A percentile compares a stretch with the other conserved stretches of the same genome.
Evolutionary conservation across 2,797 vertebrate genomes (phyloP).

Genomic region (Florisuga fusca): DNA sequence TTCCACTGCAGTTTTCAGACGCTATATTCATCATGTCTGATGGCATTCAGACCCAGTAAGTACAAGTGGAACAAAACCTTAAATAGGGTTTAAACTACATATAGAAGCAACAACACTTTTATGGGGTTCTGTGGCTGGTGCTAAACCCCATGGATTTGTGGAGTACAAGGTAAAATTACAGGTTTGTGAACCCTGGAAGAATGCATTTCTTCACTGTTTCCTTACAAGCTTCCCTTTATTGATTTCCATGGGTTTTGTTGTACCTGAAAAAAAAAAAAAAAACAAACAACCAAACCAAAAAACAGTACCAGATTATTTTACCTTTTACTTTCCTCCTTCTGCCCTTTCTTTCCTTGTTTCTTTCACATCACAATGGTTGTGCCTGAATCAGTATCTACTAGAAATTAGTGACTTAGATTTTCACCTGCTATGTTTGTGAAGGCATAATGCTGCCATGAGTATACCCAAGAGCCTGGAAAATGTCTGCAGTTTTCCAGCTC

Average conservation of each 20-base stretch:
- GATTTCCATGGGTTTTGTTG: neutral
- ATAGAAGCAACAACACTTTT: neutral
- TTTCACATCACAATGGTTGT: neutral
- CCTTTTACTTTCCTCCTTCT: neutral
- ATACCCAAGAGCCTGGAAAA: neutral
- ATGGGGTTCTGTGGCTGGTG: neutral
- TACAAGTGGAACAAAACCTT: neutral
- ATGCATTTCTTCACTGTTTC: neutral
- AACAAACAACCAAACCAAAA: neutral
- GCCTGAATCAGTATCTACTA: neutral
- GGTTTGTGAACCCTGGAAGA: neutral
- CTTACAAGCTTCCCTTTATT: neutral
- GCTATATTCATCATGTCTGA: neutral
- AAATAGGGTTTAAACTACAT: neutral
- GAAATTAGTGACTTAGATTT: neutral
- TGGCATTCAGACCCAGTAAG: neutral
- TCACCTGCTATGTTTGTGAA: neutral
- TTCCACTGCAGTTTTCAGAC: neutral
- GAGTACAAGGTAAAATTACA: fast-evolving
- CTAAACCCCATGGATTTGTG: neutral
- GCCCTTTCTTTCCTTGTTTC: neutral
- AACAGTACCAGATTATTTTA: neutral
- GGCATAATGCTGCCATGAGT: neutral
- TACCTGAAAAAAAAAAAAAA: neutral
- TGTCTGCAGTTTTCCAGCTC: neutral